Evolutionary conservation across 2,888 invertebrate species (phyloP).

Genomic region (Entomobrya multifasciata): DNA sequence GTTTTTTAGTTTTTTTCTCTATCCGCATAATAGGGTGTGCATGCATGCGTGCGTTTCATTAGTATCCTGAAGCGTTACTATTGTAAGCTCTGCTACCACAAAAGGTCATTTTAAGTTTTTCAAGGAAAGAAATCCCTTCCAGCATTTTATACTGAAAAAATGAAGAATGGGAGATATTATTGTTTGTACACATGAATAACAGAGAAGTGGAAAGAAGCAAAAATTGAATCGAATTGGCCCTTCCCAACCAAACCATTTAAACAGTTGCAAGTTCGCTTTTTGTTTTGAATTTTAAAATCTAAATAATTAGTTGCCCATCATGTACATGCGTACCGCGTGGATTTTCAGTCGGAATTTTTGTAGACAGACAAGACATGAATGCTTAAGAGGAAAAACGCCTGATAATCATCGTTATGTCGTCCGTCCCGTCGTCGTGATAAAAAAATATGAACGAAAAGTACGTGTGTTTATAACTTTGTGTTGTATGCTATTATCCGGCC

Average conservation of each 20-base stretch:
- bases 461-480: too few species aligned
- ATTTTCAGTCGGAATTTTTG: background rate
- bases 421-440: too few species aligned
- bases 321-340: background rate
- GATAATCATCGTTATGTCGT: constrained; percentile 10
- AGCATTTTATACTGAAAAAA: constrained; percentile 17
- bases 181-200: background rate
- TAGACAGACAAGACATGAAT: constrained; percentile 4
- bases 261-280: background rate
- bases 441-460: too few species aligned
- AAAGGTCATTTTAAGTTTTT: constrained; percentile 55
- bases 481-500: constrained; percentile 12
- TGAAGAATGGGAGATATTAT: constrained; percentile 13
- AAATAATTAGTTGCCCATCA: constrained; percentile 29
- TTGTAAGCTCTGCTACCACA: constrained; percentile 17
- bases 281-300: constrained; percentile 39
- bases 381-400: constrained; percentile 28
- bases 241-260: background rate
- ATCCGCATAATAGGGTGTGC: constrained; percentile 15
- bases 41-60: constrained; percentile 36
- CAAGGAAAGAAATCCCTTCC: constrained; percentile 41
- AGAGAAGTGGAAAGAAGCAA: too few species aligned
- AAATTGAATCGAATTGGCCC: background rate
- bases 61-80: constrained; percentile 5
- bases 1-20: background rate